Evolutionary conservation across 2,888 invertebrate genomes (phyloP), one percentile per base, ranked within the genome.

Genomic region (Eugnorisma glareosa): DNA sequence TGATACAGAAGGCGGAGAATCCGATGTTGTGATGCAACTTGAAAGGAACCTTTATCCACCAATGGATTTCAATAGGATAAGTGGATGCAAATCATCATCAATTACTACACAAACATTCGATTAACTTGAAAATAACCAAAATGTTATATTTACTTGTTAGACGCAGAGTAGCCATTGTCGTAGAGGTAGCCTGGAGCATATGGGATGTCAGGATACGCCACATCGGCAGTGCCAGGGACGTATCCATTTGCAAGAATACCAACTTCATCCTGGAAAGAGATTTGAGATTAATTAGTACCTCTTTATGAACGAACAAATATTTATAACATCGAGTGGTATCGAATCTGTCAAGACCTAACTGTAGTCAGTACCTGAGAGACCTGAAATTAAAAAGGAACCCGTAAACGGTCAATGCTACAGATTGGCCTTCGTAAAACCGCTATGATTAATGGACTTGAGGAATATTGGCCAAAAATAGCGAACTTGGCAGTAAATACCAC

Each of bases 171-270:
- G 43, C 91, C 92, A 66, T 87, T 82, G 54, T 94, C 94, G 76
- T 96, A 96, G 4, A 92, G 89, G 74, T 96, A 96, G 0, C 94
- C 95, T 15, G 96, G 96, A 1, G 96, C 96, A 75, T 96, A 96
- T 0, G 94, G 93, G 28, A 96, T 88, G 82, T 96, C 96, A 40
- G 96, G 96, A 70, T 95, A 96, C 0, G 92, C 91, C 0, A 96
- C 92, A 81, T 96, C 96, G 11, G 90, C 89, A 2, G 94, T 92
- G 5, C 85, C 89, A 6, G 93, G 91, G 0, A 92, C 86, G 66
- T 92, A 95, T 2, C 91, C 94, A 81, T 95, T 94, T 18, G 89
- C 92, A 59, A 93, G 91, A 45, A 92, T 88, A 18, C 90, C 90
- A 6, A 90, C 71, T n/a, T 93, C 93, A 70, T 95, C 95, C 96